Percentiles rank a stretch among this genome's conserved stretches.
phyloP scores from a whole-genome alignment of 2,888 invertebrate genomes.

The Siphlonurus alternatus region DNA sequence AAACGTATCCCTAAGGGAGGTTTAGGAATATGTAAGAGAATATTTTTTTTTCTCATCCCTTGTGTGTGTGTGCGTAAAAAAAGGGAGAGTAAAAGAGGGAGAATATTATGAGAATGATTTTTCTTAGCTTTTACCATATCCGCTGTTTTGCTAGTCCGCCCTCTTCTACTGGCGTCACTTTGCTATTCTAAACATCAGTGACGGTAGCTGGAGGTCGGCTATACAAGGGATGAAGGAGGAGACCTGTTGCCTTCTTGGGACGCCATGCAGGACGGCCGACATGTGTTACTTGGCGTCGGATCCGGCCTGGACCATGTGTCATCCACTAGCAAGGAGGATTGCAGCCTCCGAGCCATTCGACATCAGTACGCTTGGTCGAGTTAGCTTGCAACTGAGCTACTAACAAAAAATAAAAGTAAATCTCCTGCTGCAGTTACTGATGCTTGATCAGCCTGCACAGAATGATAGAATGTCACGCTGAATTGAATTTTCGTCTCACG shows the following conservation, averaged over 20 bases:
- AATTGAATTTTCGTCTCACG: no score
- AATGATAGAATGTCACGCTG: no score
- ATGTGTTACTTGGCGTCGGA: background rate
- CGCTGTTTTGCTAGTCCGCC: background rate
- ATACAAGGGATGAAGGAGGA: background rate
- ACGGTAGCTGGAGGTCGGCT: background rate
- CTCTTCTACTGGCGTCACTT: background rate
- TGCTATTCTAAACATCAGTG: background rate
- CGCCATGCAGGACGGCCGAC: background rate
- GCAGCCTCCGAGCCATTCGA: no score
- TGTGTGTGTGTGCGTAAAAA: background rate
- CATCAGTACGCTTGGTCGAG: no score
- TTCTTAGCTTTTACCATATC: background rate
- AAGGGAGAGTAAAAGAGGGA: no score
- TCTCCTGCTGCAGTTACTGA: no score
- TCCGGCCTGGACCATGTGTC: background rate
- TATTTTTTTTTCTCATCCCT: background rate
- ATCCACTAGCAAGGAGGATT: no score
- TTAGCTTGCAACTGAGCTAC: no score
- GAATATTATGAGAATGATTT: background rate
- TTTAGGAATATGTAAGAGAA: background rate
- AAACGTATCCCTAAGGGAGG: background rate
- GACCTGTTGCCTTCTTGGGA: background rate
- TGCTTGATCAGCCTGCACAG: no score
- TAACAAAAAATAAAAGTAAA: no score